Percentiles rank a stretch among this genome's conserved stretches.
Evolutionary conservation across 2,113 vertebrate genomes (phyloP).

Genomic region (Micronisus gabar): DNA sequence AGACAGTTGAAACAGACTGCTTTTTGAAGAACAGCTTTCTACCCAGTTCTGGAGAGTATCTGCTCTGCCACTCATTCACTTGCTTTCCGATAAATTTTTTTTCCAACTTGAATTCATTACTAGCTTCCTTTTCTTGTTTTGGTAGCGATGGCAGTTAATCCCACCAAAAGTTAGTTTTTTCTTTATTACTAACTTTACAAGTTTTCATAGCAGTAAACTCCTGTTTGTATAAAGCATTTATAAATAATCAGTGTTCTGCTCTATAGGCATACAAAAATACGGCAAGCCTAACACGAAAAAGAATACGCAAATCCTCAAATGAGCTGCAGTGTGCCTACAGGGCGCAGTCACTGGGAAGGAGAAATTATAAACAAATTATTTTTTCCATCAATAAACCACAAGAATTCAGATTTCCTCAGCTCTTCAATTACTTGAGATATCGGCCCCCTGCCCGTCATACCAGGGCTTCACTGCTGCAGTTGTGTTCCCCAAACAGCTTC

Average conservation of each 20-base stretch:
- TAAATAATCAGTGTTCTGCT: background rate
- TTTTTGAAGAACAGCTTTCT: background rate
- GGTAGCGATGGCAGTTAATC: background rate
- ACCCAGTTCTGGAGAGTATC: background rate
- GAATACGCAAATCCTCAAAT: background rate
- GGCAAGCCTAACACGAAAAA: background rate
- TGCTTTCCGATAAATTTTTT: background rate
- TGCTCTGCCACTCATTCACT: background rate
- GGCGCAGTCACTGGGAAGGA: background rate
- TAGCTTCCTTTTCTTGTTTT: background rate
- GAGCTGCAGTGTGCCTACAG: background rate
- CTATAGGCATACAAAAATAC: background rate
- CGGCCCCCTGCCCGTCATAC: background rate
- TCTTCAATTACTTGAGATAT: background rate
- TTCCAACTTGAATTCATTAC: background rate
- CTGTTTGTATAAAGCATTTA: background rate
- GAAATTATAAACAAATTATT: background rate
- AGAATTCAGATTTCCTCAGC: background rate
- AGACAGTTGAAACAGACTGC: background rate
- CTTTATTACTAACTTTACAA: background rate
- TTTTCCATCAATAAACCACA: background rate
- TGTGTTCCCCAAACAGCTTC: background rate
- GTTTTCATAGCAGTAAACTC: background rate
- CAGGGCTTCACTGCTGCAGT: background rate
- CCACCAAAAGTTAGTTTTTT: background rate